Evolutionary conservation across 37 sponge, comb jelly and placozoan genomes (phyloP).

Genomic region (Hormiphora californensis): DNA sequence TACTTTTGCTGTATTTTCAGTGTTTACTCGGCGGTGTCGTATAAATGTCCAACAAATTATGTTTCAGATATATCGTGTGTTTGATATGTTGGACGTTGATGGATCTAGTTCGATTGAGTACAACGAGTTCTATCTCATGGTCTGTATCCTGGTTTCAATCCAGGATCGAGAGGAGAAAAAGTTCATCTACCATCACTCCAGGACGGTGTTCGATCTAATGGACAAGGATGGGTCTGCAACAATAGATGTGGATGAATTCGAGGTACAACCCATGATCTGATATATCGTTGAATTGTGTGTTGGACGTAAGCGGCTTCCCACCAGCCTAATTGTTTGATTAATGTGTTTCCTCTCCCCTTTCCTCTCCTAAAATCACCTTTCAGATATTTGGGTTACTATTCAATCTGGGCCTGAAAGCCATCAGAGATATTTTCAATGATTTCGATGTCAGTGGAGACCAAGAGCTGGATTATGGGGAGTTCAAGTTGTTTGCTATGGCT

Average conservation of each 20-base stretch:
- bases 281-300: no score
- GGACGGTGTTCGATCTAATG: constrained; percentile 84
- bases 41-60: no score
- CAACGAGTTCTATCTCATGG: constrained; percentile 84
- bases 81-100: constrained; percentile 86
- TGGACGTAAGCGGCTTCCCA: no score
- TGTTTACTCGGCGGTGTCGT: no score
- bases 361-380: no score
- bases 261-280: no score
- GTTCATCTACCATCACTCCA: constrained; percentile 81
- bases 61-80: constrained; percentile 76
- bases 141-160: constrained; percentile 79
- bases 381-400: constrained; percentile 79
- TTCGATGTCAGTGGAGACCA: constrained; percentile 90
- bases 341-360: no score
- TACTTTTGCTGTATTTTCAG: no score
- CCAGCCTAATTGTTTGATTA: no score
- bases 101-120: constrained; percentile 74
- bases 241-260: constrained; percentile 77
- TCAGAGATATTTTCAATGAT: constrained; percentile 75
- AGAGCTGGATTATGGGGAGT: constrained; percentile 81
- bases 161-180: constrained; percentile 83
- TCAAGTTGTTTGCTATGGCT: constrained; percentile 86
- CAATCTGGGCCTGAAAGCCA: constrained; percentile 69
- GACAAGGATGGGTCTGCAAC: constrained; percentile 78